A percentile compares a stretch with the other conserved stretches of the same genome.
These are phyloP conservation scores for Stegana nigrithorax DNA, from an alignment of 2,888 invertebrate genomes.

Conservation along the genomic window DNA sequence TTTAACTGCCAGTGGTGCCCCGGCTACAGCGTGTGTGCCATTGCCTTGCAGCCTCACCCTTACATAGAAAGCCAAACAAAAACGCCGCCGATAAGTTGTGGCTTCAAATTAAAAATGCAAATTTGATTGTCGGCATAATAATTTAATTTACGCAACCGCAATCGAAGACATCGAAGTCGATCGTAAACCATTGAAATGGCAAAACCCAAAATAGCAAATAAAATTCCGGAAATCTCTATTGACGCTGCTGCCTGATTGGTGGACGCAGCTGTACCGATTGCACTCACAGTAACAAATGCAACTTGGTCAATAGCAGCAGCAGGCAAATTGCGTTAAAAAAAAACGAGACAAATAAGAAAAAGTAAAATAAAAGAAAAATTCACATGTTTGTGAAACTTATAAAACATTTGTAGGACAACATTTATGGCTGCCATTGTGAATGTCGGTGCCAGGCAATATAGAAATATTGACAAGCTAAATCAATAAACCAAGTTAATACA, in stretches of 20 bases:
- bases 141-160: conserved; percentile 46
- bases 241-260: no score
- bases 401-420: no score
- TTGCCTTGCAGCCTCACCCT: not conserved
- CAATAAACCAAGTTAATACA: conserved; percentile 51
- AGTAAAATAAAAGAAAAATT: not conserved
- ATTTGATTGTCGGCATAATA: conserved; percentile 47
- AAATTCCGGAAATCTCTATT: no score
- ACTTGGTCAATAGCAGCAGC: no score
- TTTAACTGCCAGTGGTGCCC: not conserved
- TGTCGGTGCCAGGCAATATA: conserved; percentile 24
- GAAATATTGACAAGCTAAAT: conserved; percentile 31
- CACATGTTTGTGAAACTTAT: no score
- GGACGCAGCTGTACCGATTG: no score
- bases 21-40: not conserved
- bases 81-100: conserved; percentile 38
- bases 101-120: conserved; percentile 59
- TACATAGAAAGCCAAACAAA: not conserved
- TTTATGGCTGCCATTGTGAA: conserved; percentile 9
- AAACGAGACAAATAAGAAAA: not conserved
- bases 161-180: no score
- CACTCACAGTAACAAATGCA: no score
- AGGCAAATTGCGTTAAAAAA: no score
- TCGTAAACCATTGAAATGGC: no score
- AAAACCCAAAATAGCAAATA: conserved; percentile 31